These are phyloP conservation scores for Dryobotodes eremita DNA, from an alignment of 2,888 invertebrate genomes.

Conservation along the genomic window DNA sequence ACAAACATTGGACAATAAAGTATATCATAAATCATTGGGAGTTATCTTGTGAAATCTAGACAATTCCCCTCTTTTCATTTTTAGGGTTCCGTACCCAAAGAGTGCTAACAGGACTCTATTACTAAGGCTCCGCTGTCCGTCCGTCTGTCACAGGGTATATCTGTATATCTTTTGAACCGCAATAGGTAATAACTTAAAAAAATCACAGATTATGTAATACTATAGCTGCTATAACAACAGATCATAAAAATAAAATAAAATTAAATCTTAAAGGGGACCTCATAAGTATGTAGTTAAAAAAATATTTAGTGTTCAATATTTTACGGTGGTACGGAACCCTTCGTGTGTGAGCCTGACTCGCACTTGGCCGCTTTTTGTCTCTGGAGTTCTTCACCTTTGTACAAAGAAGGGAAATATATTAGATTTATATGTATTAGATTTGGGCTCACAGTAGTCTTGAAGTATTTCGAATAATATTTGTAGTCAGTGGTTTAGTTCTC, in stretches of 20 bases:
- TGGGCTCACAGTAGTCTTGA: slow-evolving; percentile 10
- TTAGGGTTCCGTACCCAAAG: not conserved
- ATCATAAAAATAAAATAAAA: not conserved
- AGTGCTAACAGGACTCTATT: not conserved
- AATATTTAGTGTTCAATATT: not conserved
- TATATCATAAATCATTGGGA: slow-evolving; percentile 78
- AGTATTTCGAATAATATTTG: slow-evolving; percentile 22
- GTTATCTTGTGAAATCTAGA: slow-evolving; percentile 75
- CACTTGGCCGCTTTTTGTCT: slow-evolving; percentile 42
- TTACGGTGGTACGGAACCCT: not conserved
- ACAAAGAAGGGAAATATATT: slow-evolving; percentile 30
- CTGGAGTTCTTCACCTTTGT: slow-evolving; percentile 47
- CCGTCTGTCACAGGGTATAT: not conserved
- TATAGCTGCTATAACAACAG: too few species aligned
- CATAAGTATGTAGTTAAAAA: not conserved
- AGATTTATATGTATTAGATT: slow-evolving; percentile 41
- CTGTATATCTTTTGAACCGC: not conserved
- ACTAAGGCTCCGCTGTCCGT: not conserved
- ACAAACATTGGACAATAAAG: slow-evolving; percentile 80
- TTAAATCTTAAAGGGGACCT: not conserved
- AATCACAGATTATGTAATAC: not conserved
- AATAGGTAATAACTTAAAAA: not conserved
- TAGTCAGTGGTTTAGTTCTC: slow-evolving; percentile 9
- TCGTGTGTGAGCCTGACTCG: not conserved
- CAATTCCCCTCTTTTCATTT: slow-evolving; percentile 67